Conservation (phyloP, 1,140 invertebrate genomes). For the Bombus waltoni region DNA sequence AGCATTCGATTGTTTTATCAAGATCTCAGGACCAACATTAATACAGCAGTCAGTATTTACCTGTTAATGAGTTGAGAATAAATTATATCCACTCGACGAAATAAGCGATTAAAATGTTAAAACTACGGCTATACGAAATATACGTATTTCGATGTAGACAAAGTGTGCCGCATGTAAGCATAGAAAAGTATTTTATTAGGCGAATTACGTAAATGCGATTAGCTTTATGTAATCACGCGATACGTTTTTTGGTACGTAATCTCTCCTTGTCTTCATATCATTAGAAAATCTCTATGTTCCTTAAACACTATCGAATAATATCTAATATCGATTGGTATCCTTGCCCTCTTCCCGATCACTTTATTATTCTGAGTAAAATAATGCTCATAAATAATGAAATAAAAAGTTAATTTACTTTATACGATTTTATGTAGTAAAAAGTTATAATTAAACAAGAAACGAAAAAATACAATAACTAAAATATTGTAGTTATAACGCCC, state of each 20-base stretch:
- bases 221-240: not conserved
- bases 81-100: too few relatives aligned
- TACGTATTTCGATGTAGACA: too few relatives aligned
- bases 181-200: not conserved
- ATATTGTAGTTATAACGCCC: too few relatives aligned
- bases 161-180: not conserved
- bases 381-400: not conserved
- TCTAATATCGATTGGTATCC: not conserved
- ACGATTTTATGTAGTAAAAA: not conserved
- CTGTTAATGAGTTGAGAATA: too few relatives aligned
- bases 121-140: not conserved
- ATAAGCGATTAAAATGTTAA: not conserved
- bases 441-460: not conserved
- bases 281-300: not conserved
- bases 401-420: not conserved
- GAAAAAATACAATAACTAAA: not conserved
- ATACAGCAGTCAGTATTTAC: too few relatives aligned
- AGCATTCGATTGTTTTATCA: too few relatives aligned
- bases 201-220: constrained; percentile 10
- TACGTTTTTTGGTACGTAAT: not conserved
- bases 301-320: not conserved
- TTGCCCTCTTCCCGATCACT: not conserved
- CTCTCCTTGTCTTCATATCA: not conserved
- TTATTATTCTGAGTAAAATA: not conserved
- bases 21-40: too few relatives aligned